A percentile compares a stretch with the other conserved stretches of the same genome.
These are phyloP conservation scores for Coelopa frigida DNA, from an alignment of 1,140 invertebrate genomes.

Conservation along the genomic window DNA sequence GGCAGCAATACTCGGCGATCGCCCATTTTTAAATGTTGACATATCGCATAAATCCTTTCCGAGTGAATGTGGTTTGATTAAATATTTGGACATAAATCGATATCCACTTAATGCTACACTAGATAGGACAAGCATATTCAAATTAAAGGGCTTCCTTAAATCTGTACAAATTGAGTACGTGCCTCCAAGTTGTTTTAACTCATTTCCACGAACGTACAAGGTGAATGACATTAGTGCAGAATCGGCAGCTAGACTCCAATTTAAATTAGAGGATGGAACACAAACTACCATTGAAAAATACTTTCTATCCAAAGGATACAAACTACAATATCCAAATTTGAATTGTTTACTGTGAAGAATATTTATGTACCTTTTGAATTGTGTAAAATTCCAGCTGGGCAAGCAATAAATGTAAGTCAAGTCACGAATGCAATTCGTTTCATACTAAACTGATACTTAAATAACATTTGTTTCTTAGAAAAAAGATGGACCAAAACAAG, in stretches of 20 bases:
- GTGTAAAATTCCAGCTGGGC: constrained; percentile 53
- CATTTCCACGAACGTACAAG: constrained; percentile 41
- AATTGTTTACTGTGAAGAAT: constrained; percentile 51
- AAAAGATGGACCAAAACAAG: constrained; percentile 50
- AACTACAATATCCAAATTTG: constrained; percentile 49
- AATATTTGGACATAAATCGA: constrained; percentile 28
- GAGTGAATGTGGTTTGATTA: constrained; percentile 44
- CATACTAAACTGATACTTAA: neutral
- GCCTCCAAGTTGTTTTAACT: constrained; percentile 22
- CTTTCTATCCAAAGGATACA: constrained; percentile 30
- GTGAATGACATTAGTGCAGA: constrained; percentile 47
- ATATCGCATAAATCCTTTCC: constrained; percentile 65
- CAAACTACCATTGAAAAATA: constrained; percentile 49
- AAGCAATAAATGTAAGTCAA: constrained; percentile 47
- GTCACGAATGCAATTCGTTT: constrained; percentile 11
- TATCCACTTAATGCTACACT: no score
- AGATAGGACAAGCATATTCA: neutral
- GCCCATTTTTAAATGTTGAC: constrained; percentile 65
- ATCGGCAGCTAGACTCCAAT: constrained; percentile 34
- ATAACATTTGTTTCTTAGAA: constrained; percentile 22
- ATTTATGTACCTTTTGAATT: constrained; percentile 57
- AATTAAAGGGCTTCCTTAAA: constrained; percentile 15
- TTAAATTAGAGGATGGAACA: constrained; percentile 37
- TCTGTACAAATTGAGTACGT: constrained; percentile 27
- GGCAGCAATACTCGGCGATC: constrained; percentile 63